Conservation (phyloP, 2,888 invertebrate genomes). For the Pseudeuparius sepicola region DNA sequence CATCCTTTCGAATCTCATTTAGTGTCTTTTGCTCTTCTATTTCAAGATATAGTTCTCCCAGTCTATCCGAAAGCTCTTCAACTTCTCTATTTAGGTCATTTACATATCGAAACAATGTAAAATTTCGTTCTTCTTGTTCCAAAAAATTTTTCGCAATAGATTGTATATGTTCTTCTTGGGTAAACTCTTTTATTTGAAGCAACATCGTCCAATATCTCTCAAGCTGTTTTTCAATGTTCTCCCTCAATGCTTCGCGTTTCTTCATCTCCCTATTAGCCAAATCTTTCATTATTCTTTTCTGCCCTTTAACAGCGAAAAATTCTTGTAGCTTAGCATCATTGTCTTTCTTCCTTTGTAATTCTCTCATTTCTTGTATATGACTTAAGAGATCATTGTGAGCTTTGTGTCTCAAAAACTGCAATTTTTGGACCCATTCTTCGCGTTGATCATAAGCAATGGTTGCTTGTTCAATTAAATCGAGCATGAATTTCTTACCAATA, state of each 20-base stretch:
- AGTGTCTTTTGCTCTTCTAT: slow-evolving; percentile 55
- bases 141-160: slow-evolving; percentile 62
- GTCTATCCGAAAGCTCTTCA: slow-evolving; percentile 60
- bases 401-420: slow-evolving; percentile 68
- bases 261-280: slow-evolving; percentile 62
- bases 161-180: slow-evolving; percentile 16
- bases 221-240: slow-evolving; percentile 51
- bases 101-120: slow-evolving; percentile 83
- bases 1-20: slow-evolving; percentile 45
- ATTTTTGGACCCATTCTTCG: slow-evolving; percentile 70
- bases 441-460: slow-evolving; percentile 86
- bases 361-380: slow-evolving; percentile 73
- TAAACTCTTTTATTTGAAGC: slow-evolving; percentile 24
- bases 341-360: slow-evolving; percentile 73
- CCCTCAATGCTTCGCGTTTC: slow-evolving; percentile 55
- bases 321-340: slow-evolving; percentile 77
- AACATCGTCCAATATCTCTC: slow-evolving; percentile 25
- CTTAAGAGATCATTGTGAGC: slow-evolving; percentile 60
- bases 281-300: slow-evolving; percentile 65
- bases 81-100: slow-evolving; percentile 81
- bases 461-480: slow-evolving; percentile 80
- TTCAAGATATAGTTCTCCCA: slow-evolving; percentile 50
- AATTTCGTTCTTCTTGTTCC: slow-evolving; percentile 84
- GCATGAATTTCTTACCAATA: slow-evolving; percentile 70
- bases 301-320: slow-evolving; percentile 77